These are phyloP conservation scores for Chionodraco myersi DNA, from an alignment of 2,113 vertebrate genomes.

Conservation along the genomic window DNA sequence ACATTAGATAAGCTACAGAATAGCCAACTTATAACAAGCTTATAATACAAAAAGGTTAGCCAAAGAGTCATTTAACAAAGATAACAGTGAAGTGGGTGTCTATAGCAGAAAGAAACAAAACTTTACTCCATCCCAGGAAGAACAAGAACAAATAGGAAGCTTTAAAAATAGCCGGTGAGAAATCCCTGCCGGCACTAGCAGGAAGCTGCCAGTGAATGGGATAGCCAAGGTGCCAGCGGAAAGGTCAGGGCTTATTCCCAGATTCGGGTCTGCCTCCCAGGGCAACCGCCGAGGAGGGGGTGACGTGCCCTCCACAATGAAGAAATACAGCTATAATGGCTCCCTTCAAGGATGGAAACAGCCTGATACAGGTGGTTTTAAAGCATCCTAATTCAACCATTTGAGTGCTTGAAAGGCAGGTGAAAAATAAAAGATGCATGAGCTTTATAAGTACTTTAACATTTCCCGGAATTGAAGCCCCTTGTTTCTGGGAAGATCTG, in stretches of 20 bases:
- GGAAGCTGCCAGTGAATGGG: slow-evolving; percentile 64
- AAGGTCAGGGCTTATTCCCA: slow-evolving; percentile 57
- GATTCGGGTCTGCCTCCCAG: slow-evolving; percentile 34
- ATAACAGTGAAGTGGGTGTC: neutral
- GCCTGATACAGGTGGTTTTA: neutral
- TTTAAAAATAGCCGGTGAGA: slow-evolving; percentile 68
- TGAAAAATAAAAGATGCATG: neutral
- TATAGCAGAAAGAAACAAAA: slow-evolving; percentile 19
- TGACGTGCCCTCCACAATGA: neutral
- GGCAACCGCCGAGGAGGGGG: slow-evolving; percentile 19
- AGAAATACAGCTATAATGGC: neutral
- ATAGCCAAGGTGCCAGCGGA: slow-evolving; percentile 43
- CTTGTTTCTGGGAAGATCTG: neutral
- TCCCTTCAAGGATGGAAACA: neutral
- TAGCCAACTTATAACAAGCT: neutral
- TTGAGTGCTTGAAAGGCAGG: neutral
- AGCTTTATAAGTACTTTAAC: neutral
- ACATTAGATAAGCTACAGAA: neutral
- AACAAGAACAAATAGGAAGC: slow-evolving; percentile 65
- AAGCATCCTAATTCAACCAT: neutral
- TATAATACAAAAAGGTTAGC: neutral
- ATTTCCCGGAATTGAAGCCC: neutral
- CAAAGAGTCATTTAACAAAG: neutral
- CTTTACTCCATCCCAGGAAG: slow-evolving; percentile 53
- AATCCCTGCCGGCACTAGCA: slow-evolving; percentile 47